Evolutionary conservation across 92 coral and sea anemone genomes (phyloP), one percentile per base, ranked within the genome.

Genomic region (Actinernus sp.): DNA sequence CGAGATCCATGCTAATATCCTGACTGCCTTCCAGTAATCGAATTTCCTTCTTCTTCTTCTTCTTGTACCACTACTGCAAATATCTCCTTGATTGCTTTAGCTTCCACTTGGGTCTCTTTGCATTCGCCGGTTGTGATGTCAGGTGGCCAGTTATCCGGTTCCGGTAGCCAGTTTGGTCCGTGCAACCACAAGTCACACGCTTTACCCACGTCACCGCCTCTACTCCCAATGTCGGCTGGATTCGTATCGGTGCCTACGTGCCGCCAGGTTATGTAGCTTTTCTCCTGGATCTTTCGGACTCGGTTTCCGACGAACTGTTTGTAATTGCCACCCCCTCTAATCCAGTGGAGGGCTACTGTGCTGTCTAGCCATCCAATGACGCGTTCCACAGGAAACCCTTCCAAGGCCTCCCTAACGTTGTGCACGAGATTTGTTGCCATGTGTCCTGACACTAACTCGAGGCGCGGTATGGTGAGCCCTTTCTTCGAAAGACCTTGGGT

Each of bases 181-280:
- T 81, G 31, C 68, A 68, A 72, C 82, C 82, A 81, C 36, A 47
- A 61, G 21, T 33, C 65, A 49, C 65, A n/a, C 5, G 11, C 48
- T 3, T 25, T 6, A 8, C 40, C 43, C 32, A 50, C 56, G 2
- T 41, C 19, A 29, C 62, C 49, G 20, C 71, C 71, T 51, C 71
- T 32, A 52, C 63, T 73, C 32, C 71, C 64, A 2, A 58, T 41
- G 21, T 58, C 64, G 3, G 64, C 64, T 9, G 64, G 64, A 17
- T 58, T 58, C 30, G 30, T 66, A 32, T 50, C 37, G 0, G 86
- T 79, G 13, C 55, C 63, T 7, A 78, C 79, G 21, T 71, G 81
- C 13, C 65, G 31, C 81, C 85, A 68, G 23, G 10, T 40, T n/a
- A 62, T 72, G 11, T 32, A 22, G 4, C 27, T 58, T 10, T 51